Conservation (phyloP, 2,113 vertebrate species). For the Salvelinus sp. region DNA sequence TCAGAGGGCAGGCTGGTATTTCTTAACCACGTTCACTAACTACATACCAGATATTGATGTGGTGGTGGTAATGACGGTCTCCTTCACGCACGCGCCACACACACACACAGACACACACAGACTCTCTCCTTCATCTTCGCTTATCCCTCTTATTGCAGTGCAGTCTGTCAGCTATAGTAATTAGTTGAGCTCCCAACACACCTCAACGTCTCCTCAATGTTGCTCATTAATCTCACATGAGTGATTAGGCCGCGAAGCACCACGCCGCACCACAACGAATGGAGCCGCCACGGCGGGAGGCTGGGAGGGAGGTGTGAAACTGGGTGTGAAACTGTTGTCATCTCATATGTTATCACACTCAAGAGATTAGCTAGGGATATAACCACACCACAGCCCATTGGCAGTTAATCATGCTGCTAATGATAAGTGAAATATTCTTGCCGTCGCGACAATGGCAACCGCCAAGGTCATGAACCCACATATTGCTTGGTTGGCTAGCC, state of each 20-base stretch:
- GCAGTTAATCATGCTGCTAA: slow-evolving; percentile 69
- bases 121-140: neutral
- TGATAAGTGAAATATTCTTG: slow-evolving; percentile 61
- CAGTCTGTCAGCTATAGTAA: slow-evolving; percentile 52
- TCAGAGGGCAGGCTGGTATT: no score
- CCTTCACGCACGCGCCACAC: neutral
- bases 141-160: slow-evolving; percentile 38
- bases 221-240: slow-evolving; percentile 74
- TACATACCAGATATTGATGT: neutral
- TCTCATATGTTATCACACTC: slow-evolving; percentile 69
- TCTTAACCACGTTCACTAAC: neutral
- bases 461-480: slow-evolving; percentile 56
- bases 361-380: slow-evolving; percentile 53
- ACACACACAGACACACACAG: neutral
- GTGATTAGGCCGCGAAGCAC: slow-evolving; percentile 56
- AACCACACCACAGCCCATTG: slow-evolving; percentile 64
- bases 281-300: slow-evolving; percentile 29
- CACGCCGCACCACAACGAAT: slow-evolving; percentile 56
- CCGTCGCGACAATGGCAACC: slow-evolving; percentile 44
- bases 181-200: slow-evolving; percentile 63
- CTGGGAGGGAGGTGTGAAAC: slow-evolving; percentile 61
- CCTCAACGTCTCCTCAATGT: slow-evolving; percentile 45
- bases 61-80: neutral
- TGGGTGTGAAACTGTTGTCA: slow-evolving; percentile 71
- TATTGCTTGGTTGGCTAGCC: no score